Evolutionary conservation across 2,888 invertebrate genomes (phyloP).

Genomic region (Leptopilina syphax): DNA sequence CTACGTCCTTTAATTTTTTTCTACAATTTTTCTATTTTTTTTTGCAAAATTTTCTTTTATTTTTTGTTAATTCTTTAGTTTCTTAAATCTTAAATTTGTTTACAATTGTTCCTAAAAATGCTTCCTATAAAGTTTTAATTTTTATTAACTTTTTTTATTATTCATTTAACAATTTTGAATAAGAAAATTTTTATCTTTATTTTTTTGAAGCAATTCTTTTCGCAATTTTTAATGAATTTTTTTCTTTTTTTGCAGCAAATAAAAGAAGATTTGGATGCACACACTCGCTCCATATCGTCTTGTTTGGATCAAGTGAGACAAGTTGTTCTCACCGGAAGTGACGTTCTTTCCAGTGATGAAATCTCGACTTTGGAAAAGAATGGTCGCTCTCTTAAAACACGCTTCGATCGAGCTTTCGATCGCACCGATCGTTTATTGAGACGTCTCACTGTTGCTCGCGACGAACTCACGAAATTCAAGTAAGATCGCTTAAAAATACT

Average conservation of each 20-base stretch:
- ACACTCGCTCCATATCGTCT: conserved; percentile 89
- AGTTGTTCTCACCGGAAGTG: conserved; percentile 92
- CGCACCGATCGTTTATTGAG: conserved; percentile 88
- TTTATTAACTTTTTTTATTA: not conserved
- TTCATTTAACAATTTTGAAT: too few species aligned
- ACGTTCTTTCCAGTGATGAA: conserved; percentile 95
- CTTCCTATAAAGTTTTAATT: not conserved
- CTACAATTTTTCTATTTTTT: too few species aligned
- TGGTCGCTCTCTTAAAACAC: conserved; percentile 88
- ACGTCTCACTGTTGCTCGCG: conserved; percentile 87
- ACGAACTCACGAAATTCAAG: conserved; percentile 92
- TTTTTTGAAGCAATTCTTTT: too few species aligned
- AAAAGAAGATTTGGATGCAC: conserved; percentile 92
- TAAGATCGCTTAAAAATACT: conserved; percentile 63
- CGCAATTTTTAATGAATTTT: too few species aligned
- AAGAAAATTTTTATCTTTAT: too few species aligned
- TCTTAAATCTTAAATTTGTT: too few species aligned
- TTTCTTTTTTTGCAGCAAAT: conserved; percentile 82
- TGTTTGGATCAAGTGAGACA: conserved; percentile 94
- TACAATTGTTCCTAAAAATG: too few species aligned
- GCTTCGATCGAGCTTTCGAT: conserved; percentile 89
- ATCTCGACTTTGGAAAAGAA: conserved; percentile 91
- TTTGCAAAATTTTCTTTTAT: too few species aligned
- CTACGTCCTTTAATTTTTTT: too few species aligned
- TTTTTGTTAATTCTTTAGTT: too few species aligned